Conservation (phyloP, 1,140 invertebrate species). For the Penaeus vannamei region DNA sequence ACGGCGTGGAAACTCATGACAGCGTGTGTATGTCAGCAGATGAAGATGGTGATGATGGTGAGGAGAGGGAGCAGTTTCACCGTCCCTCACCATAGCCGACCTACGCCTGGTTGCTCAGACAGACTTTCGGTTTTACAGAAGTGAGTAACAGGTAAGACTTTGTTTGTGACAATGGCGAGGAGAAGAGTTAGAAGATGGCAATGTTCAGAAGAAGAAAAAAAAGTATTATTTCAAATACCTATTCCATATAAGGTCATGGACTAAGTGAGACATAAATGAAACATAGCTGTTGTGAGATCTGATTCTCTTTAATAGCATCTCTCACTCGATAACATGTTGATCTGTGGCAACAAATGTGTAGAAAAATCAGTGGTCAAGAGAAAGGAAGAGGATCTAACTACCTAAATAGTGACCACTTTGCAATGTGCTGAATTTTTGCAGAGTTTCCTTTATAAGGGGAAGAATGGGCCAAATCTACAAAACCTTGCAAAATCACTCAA, state of each 20-base stretch:
- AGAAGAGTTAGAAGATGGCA: not conserved
- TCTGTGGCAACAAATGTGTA: too few relatives aligned
- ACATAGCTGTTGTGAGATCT: too few relatives aligned
- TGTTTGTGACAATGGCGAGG: not conserved
- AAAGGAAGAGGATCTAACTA: too few relatives aligned
- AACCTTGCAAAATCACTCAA: conserved; percentile 44
- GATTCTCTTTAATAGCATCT: too few relatives aligned
- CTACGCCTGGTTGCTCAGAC: conserved; percentile 36
- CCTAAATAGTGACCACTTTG: not conserved
- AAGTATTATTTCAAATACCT: not conserved
- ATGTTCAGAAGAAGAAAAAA: not conserved
- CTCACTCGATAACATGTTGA: too few relatives aligned
- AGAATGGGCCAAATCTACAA: conserved; percentile 47
- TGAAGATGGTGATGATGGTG: not conserved
- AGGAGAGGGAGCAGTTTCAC: too few relatives aligned
- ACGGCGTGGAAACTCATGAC: too few relatives aligned
- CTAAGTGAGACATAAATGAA: too few relatives aligned
- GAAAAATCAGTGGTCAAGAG: too few relatives aligned
- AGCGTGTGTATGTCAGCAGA: not conserved
- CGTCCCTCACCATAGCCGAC: conserved; percentile 16
- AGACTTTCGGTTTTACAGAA: not conserved
- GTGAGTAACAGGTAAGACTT: too few relatives aligned
- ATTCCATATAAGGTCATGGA: too few relatives aligned
- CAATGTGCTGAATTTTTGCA: not conserved
- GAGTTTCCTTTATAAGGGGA: not conserved